phyloP scores from a whole-genome alignment of 2,888 invertebrate species.

The Amblyjoppa proteus region DNA sequence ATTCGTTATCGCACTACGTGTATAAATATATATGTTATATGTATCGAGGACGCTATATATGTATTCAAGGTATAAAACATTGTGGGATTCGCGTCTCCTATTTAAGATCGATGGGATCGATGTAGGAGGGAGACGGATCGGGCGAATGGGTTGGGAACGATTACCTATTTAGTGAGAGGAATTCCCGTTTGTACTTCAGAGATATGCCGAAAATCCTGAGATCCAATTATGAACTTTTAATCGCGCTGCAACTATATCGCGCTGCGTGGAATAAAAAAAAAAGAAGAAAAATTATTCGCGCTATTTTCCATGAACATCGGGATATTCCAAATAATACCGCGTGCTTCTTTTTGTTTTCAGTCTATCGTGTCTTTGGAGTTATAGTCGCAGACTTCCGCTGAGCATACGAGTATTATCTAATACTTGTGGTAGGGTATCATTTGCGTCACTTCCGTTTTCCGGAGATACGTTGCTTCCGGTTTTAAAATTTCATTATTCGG shows the following conservation, averaged over 20 bases:
- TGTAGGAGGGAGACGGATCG: constrained; percentile 20
- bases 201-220: constrained; percentile 55
- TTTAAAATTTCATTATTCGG: background rate
- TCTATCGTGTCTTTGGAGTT: constrained; percentile 63
- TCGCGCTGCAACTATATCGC: background rate
- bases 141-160: constrained; percentile 13
- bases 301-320: constrained; percentile 12
- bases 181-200: constrained; percentile 59
- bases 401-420: constrained; percentile 39
- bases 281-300: background rate
- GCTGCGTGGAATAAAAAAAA: background rate
- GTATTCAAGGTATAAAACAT: constrained; percentile 41
- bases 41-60: constrained; percentile 37
- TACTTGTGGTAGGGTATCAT: constrained; percentile 28
- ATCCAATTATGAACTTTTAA: constrained; percentile 20
- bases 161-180: constrained; percentile 36
- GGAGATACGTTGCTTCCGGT: background rate
- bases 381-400: constrained; percentile 38
- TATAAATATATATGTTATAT: constrained; percentile 41
- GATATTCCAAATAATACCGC: constrained; percentile 36
- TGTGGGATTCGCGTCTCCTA: constrained; percentile 18
- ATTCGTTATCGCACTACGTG: constrained; percentile 29
- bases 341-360: constrained; percentile 35
- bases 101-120: constrained; percentile 42
- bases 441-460: background rate